Conservation (phyloP, 2,113 vertebrate species). For the Gopherus evgoodei region DNA sequence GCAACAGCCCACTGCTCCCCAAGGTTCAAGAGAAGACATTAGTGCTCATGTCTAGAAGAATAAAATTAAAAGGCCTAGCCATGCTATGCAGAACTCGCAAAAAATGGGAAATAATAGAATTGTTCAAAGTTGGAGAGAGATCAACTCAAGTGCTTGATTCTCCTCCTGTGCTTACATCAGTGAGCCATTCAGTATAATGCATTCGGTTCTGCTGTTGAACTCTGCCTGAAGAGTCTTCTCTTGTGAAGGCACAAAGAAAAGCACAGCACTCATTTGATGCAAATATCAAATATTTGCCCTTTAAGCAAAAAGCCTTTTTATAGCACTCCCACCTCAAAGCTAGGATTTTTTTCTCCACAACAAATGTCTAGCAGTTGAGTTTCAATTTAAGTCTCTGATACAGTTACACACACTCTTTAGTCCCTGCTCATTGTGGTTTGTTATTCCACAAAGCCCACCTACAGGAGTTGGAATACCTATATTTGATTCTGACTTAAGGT, state of each 20-base stretch:
- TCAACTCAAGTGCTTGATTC: not conserved
- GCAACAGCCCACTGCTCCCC: not conserved
- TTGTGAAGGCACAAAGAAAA: not conserved
- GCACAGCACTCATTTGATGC: not conserved
- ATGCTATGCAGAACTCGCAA: not conserved
- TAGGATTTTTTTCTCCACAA: not conserved
- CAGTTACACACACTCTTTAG: not conserved
- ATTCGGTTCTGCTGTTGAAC: not conserved
- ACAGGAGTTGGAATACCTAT: not conserved
- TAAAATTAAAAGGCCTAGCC: not conserved
- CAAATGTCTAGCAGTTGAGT: not conserved
- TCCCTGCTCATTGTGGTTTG: not conserved
- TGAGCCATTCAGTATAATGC: not conserved
- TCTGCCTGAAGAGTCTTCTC: not conserved
- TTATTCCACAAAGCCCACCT: not conserved
- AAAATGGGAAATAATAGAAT: not conserved
- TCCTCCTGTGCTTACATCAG: not conserved
- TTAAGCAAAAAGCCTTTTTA: not conserved
- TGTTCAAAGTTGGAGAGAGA: not conserved
- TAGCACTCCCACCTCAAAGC: not conserved
- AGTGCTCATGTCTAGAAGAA: not conserved
- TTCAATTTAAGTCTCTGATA: not conserved
- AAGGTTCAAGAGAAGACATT: not conserved
- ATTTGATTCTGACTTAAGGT: not conserved
- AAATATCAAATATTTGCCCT: not conserved